These are phyloP conservation scores for Ellobium chinense DNA, from an alignment of 2,888 invertebrate genomes.

Conservation along the genomic window DNA sequence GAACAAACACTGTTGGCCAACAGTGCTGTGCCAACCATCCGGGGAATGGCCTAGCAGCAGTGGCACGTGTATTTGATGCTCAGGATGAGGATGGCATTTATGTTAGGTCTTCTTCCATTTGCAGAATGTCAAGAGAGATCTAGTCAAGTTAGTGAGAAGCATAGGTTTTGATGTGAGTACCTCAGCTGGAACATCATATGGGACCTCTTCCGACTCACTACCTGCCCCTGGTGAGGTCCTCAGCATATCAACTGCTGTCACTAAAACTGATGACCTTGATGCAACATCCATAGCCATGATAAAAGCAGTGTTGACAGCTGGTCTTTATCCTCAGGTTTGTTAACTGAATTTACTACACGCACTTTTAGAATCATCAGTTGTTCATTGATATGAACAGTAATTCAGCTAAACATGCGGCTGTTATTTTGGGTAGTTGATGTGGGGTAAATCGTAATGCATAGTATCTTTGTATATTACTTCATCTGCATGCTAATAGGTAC, in stretches of 20 bases:
- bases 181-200: not conserved
- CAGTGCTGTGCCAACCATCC: no score
- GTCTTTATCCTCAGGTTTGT: slow-evolving; percentile 92
- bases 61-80: no score
- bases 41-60: no score
- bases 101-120: slow-evolving; percentile 50
- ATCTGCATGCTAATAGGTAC: no score
- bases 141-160: slow-evolving; percentile 67
- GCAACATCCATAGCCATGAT: slow-evolving; percentile 64
- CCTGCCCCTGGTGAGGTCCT: slow-evolving; percentile 55
- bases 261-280: slow-evolving; percentile 56
- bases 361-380: no score
- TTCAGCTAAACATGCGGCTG: no score
- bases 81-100: no score
- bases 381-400: no score
- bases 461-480: no score
- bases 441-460: no score
- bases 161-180: slow-evolving; percentile 63
- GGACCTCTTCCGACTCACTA: slow-evolving; percentile 1
- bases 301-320: slow-evolving; percentile 89
- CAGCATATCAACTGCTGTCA: slow-evolving; percentile 57
- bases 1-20: no score
- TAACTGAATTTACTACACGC: not conserved
- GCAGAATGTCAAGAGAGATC: slow-evolving; percentile 73
- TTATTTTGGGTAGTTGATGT: no score